Evolutionary conservation across 2,113 vertebrate genomes (phyloP).

Genomic region (Halcyon malimbica): DNA sequence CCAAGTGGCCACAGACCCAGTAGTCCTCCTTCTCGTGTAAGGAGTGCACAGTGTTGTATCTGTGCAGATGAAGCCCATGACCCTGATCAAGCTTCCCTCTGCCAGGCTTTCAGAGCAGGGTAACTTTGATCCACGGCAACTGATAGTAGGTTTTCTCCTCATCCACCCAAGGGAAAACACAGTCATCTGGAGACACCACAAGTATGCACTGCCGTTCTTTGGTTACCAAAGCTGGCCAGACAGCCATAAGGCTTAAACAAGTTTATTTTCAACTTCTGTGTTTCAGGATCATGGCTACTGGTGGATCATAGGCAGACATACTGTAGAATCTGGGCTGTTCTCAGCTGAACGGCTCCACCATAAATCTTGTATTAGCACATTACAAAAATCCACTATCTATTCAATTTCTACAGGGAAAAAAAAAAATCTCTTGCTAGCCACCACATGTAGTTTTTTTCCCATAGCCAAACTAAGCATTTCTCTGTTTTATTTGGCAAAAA

Average conservation of each 20-base stretch:
- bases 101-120: fast-evolving
- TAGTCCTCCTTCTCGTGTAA: background rate
- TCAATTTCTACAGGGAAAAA: background rate
- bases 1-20: background rate
- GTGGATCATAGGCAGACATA: background rate
- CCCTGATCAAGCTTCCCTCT: background rate
- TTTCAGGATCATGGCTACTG: background rate
- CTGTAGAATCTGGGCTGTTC: background rate
- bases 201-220: background rate
- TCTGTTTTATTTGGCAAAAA: background rate
- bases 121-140: background rate
- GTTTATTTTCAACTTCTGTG: background rate
- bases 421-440: background rate
- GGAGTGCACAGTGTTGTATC: background rate
- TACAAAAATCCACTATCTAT: background rate
- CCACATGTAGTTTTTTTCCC: background rate
- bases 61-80: background rate
- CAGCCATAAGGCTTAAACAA: background rate
- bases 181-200: background rate
- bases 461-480: background rate
- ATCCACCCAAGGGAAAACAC: background rate
- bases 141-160: background rate
- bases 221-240: background rate
- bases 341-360: background rate
- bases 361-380: background rate